phyloP scores from a whole-genome alignment of 2,113 vertebrate species.

The Synchiropus splendidus region DNA sequence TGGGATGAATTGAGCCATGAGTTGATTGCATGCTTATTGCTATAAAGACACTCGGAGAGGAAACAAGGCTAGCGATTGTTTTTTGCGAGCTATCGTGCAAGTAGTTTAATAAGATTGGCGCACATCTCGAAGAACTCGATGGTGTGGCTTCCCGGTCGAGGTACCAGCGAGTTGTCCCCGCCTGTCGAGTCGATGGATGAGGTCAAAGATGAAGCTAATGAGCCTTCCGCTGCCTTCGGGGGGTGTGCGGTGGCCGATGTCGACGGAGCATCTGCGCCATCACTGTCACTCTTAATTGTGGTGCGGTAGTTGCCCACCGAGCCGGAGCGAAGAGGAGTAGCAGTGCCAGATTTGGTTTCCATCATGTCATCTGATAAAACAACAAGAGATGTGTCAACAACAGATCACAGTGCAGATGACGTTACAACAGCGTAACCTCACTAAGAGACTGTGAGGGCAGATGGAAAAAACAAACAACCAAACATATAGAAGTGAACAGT shows the following conservation, averaged over 20 bases:
- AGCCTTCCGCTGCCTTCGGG: constrained; percentile 74
- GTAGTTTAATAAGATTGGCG: constrained; percentile 97
- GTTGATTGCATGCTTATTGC: constrained; percentile 95
- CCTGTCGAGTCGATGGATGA: constrained; percentile 85
- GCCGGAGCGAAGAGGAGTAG: constrained; percentile 86
- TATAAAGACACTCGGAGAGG: constrained; percentile 77
- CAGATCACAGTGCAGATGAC: not conserved
- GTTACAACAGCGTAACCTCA: too few relatives aligned
- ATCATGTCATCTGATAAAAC: constrained; percentile 77
- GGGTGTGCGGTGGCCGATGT: constrained; percentile 54
- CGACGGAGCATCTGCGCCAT: constrained; percentile 64
- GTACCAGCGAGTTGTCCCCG: constrained; percentile 57
- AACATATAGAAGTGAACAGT: too few relatives aligned
- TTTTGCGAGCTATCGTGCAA: constrained; percentile 83
- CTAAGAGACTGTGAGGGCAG: too few relatives aligned
- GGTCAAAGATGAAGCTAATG: constrained; percentile 83
- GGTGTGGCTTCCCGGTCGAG: constrained; percentile 92
- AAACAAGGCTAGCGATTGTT: constrained; percentile 62
- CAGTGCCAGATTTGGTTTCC: constrained; percentile 85
- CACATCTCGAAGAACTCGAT: constrained; percentile 99
- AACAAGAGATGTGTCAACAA: constrained; percentile 6
- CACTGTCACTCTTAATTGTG: constrained; percentile 77
- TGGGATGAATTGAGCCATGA: constrained; percentile 78
- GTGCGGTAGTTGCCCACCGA: constrained; percentile 84
- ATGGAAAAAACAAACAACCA: too few relatives aligned